Base-by-base conservation (phyloP, 2,888 invertebrate genomes). In the Aphodius granarius region DNA sequence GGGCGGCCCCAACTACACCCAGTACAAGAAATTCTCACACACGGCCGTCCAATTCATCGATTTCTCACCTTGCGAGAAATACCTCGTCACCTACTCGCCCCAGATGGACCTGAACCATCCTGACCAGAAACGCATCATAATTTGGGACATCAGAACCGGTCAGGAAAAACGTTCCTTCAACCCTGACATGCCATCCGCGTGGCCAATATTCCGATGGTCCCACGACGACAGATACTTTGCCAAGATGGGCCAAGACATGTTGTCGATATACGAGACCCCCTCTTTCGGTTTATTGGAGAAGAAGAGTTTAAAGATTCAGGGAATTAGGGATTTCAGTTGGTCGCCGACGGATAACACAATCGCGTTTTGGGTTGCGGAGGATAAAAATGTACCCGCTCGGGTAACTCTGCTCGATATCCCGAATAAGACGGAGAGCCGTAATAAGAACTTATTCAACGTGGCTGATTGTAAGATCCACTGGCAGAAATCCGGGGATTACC, bases 381-480 rank as follows among this genome's bases (percentile, higher is more conserved):
- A 97, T 84, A 97, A 98, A 84, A 96, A 97, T 85, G 97, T 97
- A 0, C 98, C 99, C 9, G 98, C 98, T 0, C 91, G 97, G 83
- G 98, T 99, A 0, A 97, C 96, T 0, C 90, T 99, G 0, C 90
- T 98, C 72, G 97, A 97, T 86, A 92, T 99, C 78, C 98, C 98
- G 3, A 95, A 94, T 83, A 94, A 96, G 76, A 93, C 92, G 72
- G 97, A 97, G 88, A 92, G 94, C 65, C 92, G 98, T 80, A 95
- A 96, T 79, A 98, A 98, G 87, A 99, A 98, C 87, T 89, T 99
- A 75, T 99, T 99, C 91, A 98, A 96, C 79, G 99, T 99, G 0
- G 98, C 98, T 0, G 98, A 98, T 86, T 98, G 98, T 86, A 97
- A 97, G 83, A 96, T 99, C 86, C 97, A 97, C 86, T 99, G 99